Evolutionary conservation across 2,113 vertebrate genomes (phyloP), one percentile per base, ranked within the genome.

Genomic region (Argyrosomus japonicus): DNA sequence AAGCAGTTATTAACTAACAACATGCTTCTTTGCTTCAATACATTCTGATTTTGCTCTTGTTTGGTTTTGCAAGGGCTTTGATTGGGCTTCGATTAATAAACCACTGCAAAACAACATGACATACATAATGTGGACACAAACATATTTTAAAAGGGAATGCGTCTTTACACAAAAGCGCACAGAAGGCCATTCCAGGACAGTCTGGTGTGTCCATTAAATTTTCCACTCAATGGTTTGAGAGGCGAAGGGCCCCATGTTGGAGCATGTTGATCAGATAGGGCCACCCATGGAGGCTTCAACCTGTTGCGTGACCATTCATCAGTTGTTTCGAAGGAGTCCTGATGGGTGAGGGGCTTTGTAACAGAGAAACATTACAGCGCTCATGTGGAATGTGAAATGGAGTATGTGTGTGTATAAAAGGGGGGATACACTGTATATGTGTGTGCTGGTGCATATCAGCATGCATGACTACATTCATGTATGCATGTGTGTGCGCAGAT

Each of bases 231-330:
- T 87, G 82, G 71, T 85, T 85, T 87, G 77, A 77, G 76, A 86
- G 79, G 80, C 51, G 7, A 75, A 85, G 81, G 86, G 83, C 87
- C 87, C 84, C 76, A 89, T 88, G 78, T 91, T 77, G 73, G 68
- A 91, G 86, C 87, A 90, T 89, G 87, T 88, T 89, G 84, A 92
- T 90, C 87, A 89, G 81, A 92, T 87, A 83, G 85, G 90, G 86
- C 90, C 87, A 93, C 91, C 86, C 91, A 91, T 64, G 83, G 83
- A 90, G 89, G 70, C 71, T 73, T 82, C 83, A 87, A 90, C 89
- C 83, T 91, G 85, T 67, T 88, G 90, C 69, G 82, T 91, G 91
- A 93, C 90, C 86, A 90, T 88, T 92, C 87, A 91, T 85, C 85
- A 75, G 86, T 88, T 90, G 90, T 91, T 90, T 79, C 85, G 77